Conservation (phyloP, 2,888 invertebrate species). For the Bellardia pandia region DNA sequence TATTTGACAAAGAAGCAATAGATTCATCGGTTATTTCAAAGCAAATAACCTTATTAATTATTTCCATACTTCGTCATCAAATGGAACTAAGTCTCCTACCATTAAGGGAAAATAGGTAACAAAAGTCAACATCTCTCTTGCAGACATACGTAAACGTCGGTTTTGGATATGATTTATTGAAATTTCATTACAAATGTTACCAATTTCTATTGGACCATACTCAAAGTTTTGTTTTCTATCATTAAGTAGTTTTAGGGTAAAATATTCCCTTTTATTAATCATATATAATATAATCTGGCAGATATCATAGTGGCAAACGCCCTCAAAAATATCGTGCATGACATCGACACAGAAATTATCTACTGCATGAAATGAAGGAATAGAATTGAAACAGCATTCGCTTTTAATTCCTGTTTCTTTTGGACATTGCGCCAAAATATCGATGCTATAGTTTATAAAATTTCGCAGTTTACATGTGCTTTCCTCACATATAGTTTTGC, state of each 20-base stretch:
- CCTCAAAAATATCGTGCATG: neutral
- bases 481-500: conserved; percentile 8
- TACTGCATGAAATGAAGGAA: neutral
- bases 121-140: conserved; percentile 5
- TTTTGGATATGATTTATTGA: neutral
- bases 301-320: neutral
- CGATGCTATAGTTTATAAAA: too few relatives aligned
- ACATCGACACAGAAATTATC: neutral
- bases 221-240: neutral
- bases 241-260: neutral
- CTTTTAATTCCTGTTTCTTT: neutral
- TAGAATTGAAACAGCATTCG: neutral
- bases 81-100: too few relatives aligned
- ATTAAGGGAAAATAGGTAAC: too few relatives aligned
- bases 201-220: neutral
- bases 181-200: neutral
- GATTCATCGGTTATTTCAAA: too few relatives aligned
- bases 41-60: too few relatives aligned
- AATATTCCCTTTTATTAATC: neutral
- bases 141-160: conserved; percentile 18
- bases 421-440: too few relatives aligned
- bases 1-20: too few relatives aligned
- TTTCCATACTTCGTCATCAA: too few relatives aligned
- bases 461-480: too few relatives aligned
- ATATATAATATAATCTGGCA: neutral